phyloP scores from a whole-genome alignment of 2,888 invertebrate species.

The Spodoptera littoralis region DNA sequence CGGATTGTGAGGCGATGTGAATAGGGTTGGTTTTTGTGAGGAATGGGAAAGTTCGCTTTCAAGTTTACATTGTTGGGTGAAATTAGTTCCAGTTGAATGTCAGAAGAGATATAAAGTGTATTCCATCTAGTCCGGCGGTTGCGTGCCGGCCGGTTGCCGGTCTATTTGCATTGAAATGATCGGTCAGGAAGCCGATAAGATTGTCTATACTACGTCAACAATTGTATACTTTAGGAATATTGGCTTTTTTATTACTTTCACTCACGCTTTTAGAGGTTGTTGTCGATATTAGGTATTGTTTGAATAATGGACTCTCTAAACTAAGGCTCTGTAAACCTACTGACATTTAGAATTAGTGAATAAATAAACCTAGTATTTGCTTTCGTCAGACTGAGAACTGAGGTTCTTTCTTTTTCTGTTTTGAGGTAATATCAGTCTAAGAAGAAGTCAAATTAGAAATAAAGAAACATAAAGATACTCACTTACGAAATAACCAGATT shows the following conservation, averaged over 20 bases:
- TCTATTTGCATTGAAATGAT: conserved; percentile 58
- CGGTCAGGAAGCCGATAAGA: conserved; percentile 53
- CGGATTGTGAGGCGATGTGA: conserved; percentile 19
- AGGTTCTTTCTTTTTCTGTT: too few species aligned
- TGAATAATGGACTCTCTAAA: too few species aligned
- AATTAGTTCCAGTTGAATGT: conserved; percentile 80
- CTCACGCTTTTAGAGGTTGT: conserved; percentile 33
- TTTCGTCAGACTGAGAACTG: too few species aligned
- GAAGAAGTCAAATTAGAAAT: too few species aligned
- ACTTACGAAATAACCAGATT: background rate
- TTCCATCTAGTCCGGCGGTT: conserved; percentile 61
- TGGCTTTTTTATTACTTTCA: conserved; percentile 45
- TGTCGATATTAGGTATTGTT: conserved; percentile 9
- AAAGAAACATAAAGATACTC: too few species aligned
- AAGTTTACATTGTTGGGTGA: conserved; percentile 76
- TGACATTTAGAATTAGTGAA: too few species aligned
- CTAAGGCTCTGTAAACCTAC: too few species aligned
- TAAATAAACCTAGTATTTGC: too few species aligned
- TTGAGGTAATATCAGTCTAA: too few species aligned
- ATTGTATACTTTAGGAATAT: conserved; percentile 42
- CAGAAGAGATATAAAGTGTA: conserved; percentile 71
- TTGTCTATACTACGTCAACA: conserved; percentile 46
- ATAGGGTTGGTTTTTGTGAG: conserved; percentile 45
- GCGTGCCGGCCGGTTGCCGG: conserved; percentile 44
- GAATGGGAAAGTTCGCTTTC: conserved; percentile 64